Evolutionary conservation across 2,888 invertebrate species (phyloP).

Genomic region (Apamea monoglypha): DNA sequence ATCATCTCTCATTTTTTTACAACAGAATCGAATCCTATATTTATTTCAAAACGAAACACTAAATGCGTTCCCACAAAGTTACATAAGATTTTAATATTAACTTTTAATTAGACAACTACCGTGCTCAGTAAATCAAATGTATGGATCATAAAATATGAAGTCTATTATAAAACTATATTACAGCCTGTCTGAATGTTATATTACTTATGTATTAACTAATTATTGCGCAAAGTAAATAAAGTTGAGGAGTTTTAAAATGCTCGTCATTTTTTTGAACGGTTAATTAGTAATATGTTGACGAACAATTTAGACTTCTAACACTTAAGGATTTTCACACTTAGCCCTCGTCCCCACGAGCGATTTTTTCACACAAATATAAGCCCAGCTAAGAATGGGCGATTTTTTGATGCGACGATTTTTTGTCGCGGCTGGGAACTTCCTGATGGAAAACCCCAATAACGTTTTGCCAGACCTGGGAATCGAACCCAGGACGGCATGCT

Average conservation of each 20-base stretch:
- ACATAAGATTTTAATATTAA: slow-evolving; percentile 50
- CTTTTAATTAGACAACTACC: slow-evolving; percentile 60
- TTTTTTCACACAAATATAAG: background rate
- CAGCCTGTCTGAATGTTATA: slow-evolving; percentile 33
- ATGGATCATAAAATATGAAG: slow-evolving; percentile 51
- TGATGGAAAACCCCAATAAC: no score
- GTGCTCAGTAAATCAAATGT: slow-evolving; percentile 48
- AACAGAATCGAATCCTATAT: slow-evolving; percentile 13
- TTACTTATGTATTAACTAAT: slow-evolving; percentile 31
- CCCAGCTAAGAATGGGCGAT: background rate
- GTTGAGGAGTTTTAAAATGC: slow-evolving; percentile 15
- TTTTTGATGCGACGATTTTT: background rate
- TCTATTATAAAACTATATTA: slow-evolving; percentile 43
- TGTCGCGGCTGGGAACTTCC: no score
- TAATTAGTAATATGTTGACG: slow-evolving; percentile 18
- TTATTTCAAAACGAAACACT: slow-evolving; percentile 37
- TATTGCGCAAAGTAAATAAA: slow-evolving; percentile 45
- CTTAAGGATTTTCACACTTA: background rate
- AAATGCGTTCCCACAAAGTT: slow-evolving; percentile 52
- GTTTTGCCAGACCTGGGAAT: no score
- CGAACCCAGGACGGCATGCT: no score
- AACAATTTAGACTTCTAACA: slow-evolving; percentile 3
- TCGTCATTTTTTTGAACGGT: slow-evolving; percentile 17
- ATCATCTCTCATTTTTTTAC: background rate
- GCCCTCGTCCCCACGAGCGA: background rate